A percentile compares a stretch with the other conserved stretches of the same genome.
phyloP scores from a whole-genome alignment of 2,797 vertebrate genomes.

The Helostoma temminkii region DNA sequence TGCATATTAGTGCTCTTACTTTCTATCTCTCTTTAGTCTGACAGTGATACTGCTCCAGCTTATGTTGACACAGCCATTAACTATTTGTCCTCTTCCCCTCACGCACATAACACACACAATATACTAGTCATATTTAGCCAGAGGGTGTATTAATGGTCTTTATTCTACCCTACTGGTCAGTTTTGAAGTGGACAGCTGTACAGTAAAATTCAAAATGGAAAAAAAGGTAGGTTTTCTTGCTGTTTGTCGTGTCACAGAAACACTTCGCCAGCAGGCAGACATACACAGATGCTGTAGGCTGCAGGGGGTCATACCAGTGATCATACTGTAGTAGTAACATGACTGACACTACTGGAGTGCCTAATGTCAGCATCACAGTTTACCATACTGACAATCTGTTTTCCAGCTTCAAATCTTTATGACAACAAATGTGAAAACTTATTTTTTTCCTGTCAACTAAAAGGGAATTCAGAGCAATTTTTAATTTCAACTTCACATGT shows the following conservation, averaged over 20 bases:
- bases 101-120: slow-evolving; percentile 21
- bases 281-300: slow-evolving; percentile 43
- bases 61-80: slow-evolving; percentile 48
- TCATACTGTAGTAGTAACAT: slow-evolving; percentile 33
- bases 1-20: slow-evolving; percentile 17
- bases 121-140: too few species aligned
- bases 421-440: slow-evolving; percentile 6
- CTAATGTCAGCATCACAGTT: slow-evolving; percentile 37
- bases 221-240: background rate
- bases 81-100: slow-evolving; percentile 36
- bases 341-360: slow-evolving; percentile 34
- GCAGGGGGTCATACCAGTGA: slow-evolving; percentile 26
- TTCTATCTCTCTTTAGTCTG: slow-evolving; percentile 8
- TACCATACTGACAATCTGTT: slow-evolving; percentile 16
- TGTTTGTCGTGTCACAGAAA: slow-evolving; percentile 23
- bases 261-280: slow-evolving; percentile 42
- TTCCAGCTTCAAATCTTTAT: slow-evolving; percentile 24
- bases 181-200: background rate
- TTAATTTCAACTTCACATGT: slow-evolving; percentile 10
- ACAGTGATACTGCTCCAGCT: slow-evolving; percentile 21
- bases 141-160: slow-evolving; percentile 18
- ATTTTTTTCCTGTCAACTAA: background rate
- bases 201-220: background rate
- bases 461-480: background rate
- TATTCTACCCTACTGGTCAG: background rate